Conservation (phyloP, 2,113 vertebrate genomes). For the Nothocercus nigrocapillus region DNA sequence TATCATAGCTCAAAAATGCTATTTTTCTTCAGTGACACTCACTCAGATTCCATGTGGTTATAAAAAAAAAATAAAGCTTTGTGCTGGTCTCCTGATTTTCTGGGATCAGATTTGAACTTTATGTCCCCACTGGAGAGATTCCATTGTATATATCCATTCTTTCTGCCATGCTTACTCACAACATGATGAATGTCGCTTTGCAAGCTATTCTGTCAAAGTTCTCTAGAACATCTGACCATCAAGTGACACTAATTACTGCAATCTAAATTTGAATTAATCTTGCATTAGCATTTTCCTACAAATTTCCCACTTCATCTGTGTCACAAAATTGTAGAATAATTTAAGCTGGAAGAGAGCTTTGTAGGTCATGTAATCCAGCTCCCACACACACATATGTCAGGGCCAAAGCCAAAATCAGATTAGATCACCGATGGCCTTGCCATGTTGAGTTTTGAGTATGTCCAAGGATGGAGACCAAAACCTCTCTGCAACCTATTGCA, state of each 20-base stretch:
- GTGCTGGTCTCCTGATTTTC: background rate
- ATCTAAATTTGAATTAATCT: slow-evolving; percentile 8
- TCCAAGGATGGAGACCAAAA: background rate
- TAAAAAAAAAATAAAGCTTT: background rate
- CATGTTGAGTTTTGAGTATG: background rate
- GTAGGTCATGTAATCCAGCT: background rate
- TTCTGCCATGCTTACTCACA: background rate
- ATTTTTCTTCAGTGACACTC: background rate
- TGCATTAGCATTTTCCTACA: background rate
- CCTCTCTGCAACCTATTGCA: background rate
- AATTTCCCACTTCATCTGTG: slow-evolving; percentile 31
- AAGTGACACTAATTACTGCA: background rate
- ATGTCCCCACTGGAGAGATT: slow-evolving; percentile 9
- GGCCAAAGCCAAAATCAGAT: background rate
- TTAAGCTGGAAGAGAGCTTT: background rate
- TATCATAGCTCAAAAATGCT: background rate
- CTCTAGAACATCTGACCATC: slow-evolving; percentile 4
- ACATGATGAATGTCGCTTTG: background rate
- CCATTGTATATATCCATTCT: slow-evolving; percentile 24
- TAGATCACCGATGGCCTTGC: background rate
- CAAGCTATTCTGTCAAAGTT: slow-evolving; percentile 9
- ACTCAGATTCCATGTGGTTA: background rate
- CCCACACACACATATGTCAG: background rate
- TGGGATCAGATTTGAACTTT: background rate
- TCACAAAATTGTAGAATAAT: background rate